phyloP scores from a whole-genome alignment of 2,888 invertebrate genomes.

The Eumerus sabulonum region DNA sequence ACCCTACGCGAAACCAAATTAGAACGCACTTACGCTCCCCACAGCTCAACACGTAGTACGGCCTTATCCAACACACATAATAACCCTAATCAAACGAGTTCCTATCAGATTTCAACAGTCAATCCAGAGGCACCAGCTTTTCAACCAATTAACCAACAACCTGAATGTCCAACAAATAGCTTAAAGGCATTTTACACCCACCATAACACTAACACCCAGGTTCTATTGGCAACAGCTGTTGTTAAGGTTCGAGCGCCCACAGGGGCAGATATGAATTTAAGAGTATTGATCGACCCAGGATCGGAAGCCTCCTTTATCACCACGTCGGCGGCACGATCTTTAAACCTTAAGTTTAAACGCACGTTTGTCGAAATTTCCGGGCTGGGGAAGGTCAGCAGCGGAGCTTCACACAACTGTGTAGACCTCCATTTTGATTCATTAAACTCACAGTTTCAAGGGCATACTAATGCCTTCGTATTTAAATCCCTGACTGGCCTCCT shows the following conservation, averaged over 20 bases:
- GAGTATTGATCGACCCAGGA: conserved; percentile 19
- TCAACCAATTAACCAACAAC: too few species aligned
- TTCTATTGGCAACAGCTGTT: conserved; percentile 17
- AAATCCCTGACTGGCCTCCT: conserved; percentile 17
- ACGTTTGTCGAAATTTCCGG: conserved; percentile 18
- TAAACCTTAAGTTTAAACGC: neutral
- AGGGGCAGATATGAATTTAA: neutral
- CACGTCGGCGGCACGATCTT: conserved; percentile 2
- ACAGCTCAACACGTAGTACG: too few species aligned
- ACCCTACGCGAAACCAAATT: too few species aligned
- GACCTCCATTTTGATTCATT: conserved; percentile 11
- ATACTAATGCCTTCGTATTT: conserved; percentile 4
- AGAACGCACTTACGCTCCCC: too few species aligned
- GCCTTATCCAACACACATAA: too few species aligned
- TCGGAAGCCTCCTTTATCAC: conserved; percentile 22
- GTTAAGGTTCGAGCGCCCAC: conserved; percentile 2
- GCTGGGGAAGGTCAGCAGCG: conserved; percentile 23
- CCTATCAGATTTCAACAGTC: too few species aligned
- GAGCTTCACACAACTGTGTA: conserved; percentile 8
- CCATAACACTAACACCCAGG: conserved; percentile 8
- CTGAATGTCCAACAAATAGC: too few species aligned
- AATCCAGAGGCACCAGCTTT: too few species aligned
- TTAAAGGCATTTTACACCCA: too few species aligned
- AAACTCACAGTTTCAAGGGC: conserved; percentile 11
- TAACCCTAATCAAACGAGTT: too few species aligned